Evolutionary conservation across 2,888 invertebrate genomes (phyloP).

Genomic region (Germaria angustata): DNA sequence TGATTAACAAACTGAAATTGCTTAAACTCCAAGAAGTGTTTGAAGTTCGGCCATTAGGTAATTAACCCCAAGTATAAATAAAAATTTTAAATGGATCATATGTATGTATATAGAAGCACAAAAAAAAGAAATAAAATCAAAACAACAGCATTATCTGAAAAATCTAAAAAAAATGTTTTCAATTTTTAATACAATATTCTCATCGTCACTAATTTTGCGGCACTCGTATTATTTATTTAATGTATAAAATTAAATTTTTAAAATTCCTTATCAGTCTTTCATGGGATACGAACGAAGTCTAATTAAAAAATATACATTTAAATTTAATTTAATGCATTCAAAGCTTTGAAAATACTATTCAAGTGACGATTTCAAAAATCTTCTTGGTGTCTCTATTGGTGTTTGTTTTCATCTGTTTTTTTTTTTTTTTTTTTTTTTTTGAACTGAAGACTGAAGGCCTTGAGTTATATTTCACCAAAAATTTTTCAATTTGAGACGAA

Average conservation of each 20-base stretch:
- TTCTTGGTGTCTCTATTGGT: neutral
- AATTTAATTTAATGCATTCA: conserved; percentile 49
- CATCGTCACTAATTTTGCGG: conserved; percentile 30
- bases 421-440: too few relatives aligned
- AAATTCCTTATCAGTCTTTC: conserved; percentile 49
- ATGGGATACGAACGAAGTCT: conserved; percentile 45
- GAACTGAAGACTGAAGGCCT: conserved; percentile 27
- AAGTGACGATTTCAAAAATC: neutral
- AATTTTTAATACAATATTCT: neutral
- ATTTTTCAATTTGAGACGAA: neutral
- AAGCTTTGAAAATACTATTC: neutral
- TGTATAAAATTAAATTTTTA: conserved; percentile 24
- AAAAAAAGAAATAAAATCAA: conserved; percentile 1
- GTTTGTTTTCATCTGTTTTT: too few relatives aligned
- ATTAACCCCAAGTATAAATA: too few relatives aligned
- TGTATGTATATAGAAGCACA: too few relatives aligned
- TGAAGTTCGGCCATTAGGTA: too few relatives aligned
- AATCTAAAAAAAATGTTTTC: neutral
- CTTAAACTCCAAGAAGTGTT: too few relatives aligned
- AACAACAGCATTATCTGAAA: neutral
- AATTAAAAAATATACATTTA: conserved; percentile 30
- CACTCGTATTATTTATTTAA: conserved; percentile 24
- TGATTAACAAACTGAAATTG: too few relatives aligned
- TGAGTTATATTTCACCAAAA: conserved; percentile 41
- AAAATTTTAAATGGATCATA: too few relatives aligned